Percentiles rank a stretch among this genome's conserved stretches.
These are phyloP conservation scores for Cyphomyrus discorhynchus DNA, from an alignment of 2,113 vertebrate genomes.

Conservation along the genomic window DNA sequence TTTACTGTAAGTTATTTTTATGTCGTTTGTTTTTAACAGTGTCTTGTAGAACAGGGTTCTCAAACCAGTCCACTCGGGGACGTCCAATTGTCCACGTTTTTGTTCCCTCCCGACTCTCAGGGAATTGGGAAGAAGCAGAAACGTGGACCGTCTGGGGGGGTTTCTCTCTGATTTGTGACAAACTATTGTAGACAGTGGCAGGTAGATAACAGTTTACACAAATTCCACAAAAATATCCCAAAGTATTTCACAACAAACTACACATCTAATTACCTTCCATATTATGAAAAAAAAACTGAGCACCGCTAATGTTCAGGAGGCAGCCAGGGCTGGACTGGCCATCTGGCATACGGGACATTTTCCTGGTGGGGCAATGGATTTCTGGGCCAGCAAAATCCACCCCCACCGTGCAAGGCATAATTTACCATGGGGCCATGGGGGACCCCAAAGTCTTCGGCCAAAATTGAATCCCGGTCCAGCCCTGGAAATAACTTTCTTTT, in stretches of 20 bases:
- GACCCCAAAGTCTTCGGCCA: neutral
- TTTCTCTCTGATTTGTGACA: too few species aligned
- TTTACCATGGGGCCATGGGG: neutral
- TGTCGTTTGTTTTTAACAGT: neutral
- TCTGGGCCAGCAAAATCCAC: neutral
- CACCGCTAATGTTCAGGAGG: neutral
- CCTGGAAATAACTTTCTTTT: neutral
- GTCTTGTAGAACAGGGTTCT: neutral
- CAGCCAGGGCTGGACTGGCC: neutral
- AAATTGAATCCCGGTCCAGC: neutral
- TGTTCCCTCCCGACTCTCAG: too few species aligned
- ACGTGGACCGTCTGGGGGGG: too few species aligned
- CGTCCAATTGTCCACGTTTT: too few species aligned
- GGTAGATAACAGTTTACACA: neutral
- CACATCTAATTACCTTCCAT: neutral
- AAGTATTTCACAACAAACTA: neutral
- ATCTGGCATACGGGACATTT: neutral
- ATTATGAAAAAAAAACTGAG: neutral
- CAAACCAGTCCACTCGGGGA: too few species aligned
- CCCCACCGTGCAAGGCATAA: neutral
- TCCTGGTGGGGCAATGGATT: neutral
- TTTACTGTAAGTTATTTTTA: neutral
- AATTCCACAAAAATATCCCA: neutral
- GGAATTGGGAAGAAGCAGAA: too few species aligned
- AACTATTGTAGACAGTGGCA: too few species aligned